These are phyloP conservation scores for Chrysolina americana DNA, from an alignment of 2,888 invertebrate species.

Conservation along the genomic window DNA sequence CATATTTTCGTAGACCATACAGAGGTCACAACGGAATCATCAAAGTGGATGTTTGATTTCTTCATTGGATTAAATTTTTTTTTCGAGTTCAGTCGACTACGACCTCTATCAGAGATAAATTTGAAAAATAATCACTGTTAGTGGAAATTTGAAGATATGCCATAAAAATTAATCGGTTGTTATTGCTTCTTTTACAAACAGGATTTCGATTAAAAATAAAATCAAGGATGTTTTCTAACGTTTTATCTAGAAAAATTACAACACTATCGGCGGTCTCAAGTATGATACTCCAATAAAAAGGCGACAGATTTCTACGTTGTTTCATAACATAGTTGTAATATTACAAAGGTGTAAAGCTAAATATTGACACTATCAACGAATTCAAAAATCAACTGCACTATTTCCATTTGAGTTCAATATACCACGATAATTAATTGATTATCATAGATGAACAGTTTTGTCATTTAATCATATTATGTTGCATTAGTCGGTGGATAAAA, in stretches of 20 bases:
- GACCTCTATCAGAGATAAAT: slow-evolving; percentile 14
- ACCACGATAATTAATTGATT: no score
- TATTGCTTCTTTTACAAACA: slow-evolving; percentile 21
- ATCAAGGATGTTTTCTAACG: slow-evolving; percentile 13
- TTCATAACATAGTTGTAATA: no score
- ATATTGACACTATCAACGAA: no score
- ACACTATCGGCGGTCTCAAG: not conserved
- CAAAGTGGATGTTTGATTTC: not conserved
- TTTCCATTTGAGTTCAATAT: no score
- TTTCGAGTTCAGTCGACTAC: slow-evolving; percentile 3
- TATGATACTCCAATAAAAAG: not conserved
- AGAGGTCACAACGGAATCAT: not conserved
- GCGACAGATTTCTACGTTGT: no score
- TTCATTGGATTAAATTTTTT: not conserved
- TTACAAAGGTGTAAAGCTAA: no score
- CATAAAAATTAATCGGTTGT: slow-evolving; percentile 11
- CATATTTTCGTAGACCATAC: not conserved
- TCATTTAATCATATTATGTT: no score
- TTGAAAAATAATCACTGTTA: slow-evolving; percentile 10
- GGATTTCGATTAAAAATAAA: slow-evolving; percentile 14
- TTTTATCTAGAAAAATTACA: slow-evolving; percentile 9
- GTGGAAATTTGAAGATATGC: slow-evolving; percentile 15
- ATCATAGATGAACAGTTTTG: no score
- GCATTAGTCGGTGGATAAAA: no score
- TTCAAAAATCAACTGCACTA: no score